Conservation (phyloP, 2,888 invertebrate species). For the Polyommatus icarus region DNA sequence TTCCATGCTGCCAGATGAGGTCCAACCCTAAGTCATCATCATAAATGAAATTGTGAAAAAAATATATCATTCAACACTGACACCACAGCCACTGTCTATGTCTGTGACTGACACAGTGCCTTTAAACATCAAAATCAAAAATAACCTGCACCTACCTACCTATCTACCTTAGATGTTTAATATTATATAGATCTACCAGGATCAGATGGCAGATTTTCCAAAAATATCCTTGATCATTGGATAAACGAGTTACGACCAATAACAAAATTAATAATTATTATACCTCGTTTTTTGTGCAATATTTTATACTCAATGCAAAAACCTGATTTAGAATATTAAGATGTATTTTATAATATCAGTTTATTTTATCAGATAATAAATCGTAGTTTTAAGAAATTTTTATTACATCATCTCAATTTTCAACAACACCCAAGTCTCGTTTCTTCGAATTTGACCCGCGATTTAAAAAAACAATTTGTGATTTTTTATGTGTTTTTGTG, state of each 20-base stretch:
- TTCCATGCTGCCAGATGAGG: too few relatives aligned
- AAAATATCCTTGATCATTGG: too few relatives aligned
- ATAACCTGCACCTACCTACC: too few relatives aligned
- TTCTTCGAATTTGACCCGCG: background rate
- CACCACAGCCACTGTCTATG: too few relatives aligned
- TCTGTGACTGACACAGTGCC: too few relatives aligned
- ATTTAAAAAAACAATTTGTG: background rate
- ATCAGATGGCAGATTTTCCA: too few relatives aligned
- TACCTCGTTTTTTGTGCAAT: background rate
- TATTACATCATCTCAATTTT: constrained; percentile 1
- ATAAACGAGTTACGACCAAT: background rate
- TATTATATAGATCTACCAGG: too few relatives aligned
- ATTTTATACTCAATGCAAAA: background rate
- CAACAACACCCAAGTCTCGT: background rate
- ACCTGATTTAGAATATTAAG: background rate
- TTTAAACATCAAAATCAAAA: too few relatives aligned
- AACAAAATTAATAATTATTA: background rate
- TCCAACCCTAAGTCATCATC: too few relatives aligned
- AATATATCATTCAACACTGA: too few relatives aligned
- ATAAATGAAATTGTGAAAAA: too few relatives aligned
- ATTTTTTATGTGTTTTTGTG: constrained; percentile 1
- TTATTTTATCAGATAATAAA: background rate
- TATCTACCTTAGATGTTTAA: too few relatives aligned
- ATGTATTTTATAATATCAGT: background rate
- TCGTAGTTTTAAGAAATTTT: background rate